Percentiles rank a stretch among this genome's conserved stretches.
These are phyloP conservation scores for Solenopsis invicta DNA, from an alignment of 1,140 invertebrate genomes.

Conservation along the genomic window DNA sequence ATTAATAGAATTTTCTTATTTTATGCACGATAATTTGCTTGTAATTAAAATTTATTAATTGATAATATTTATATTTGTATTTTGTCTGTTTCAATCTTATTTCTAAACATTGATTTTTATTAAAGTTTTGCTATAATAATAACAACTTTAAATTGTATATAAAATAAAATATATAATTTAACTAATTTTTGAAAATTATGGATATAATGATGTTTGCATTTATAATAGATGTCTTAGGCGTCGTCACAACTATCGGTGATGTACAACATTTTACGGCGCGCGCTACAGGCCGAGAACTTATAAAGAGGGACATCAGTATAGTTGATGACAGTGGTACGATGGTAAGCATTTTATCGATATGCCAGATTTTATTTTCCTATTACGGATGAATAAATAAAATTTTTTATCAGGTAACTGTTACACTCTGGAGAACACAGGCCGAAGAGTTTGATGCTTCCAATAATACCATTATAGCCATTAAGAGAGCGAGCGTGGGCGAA, in stretches of 20 bases:
- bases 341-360: constrained; percentile 87
- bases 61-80: neutral
- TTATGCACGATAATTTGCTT: neutral
- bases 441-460: constrained; percentile 93
- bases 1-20: neutral
- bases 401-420: constrained; percentile 88
- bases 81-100: neutral
- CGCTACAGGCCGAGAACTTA: constrained; percentile 94
- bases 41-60: neutral
- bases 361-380: constrained; percentile 10
- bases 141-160: neutral
- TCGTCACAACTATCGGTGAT: constrained; percentile 93
- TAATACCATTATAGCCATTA: constrained; percentile 94
- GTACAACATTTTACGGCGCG: constrained; percentile 91
- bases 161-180: constrained; percentile 34
- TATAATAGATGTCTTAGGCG: constrained; percentile 95
- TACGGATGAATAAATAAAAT: constrained; percentile 43
- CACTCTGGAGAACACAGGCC: constrained; percentile 94
- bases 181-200: constrained; percentile 43
- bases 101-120: neutral
- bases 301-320: constrained; percentile 95
- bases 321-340: constrained; percentile 94
- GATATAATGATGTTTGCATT: constrained; percentile 9
- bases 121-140: neutral
- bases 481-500: constrained; percentile 92